Conservation (phyloP, 2,113 vertebrate genomes). For the Indicator maculatus region DNA sequence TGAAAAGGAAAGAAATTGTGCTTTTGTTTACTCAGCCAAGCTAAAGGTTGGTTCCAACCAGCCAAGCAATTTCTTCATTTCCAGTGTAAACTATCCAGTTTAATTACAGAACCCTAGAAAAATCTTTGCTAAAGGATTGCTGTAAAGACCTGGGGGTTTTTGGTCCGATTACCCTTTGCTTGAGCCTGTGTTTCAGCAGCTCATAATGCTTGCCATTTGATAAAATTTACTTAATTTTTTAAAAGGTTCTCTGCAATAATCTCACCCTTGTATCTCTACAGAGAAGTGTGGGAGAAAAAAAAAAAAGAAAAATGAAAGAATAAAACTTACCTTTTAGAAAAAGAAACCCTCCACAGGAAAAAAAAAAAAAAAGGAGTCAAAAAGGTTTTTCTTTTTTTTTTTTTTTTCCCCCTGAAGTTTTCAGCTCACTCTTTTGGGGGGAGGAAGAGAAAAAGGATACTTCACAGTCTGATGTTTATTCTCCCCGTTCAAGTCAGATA, state of each 20-base stretch:
- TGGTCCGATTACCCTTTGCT: conserved; percentile 70
- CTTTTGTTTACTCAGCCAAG: conserved; percentile 81
- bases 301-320: conserved; percentile 4
- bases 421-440: conserved; percentile 60
- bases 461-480: conserved; percentile 62
- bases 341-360: conserved; percentile 73
- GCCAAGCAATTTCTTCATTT: conserved; percentile 83
- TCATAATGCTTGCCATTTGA: conserved; percentile 78
- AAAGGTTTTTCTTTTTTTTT: conserved; percentile 18
- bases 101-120: conserved; percentile 82
- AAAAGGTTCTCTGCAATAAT: conserved; percentile 71
- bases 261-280: conserved; percentile 47
- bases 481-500: conserved; percentile 48
- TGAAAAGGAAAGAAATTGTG: conserved; percentile 78
- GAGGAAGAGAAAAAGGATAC: neutral
- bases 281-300: neutral
- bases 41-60: conserved; percentile 81
- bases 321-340: conserved; percentile 81
- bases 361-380: neutral
- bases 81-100: conserved; percentile 83
- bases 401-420: conserved; percentile 62
- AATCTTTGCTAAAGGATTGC: conserved; percentile 81
- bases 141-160: conserved; percentile 72
- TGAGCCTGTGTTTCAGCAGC: conserved; percentile 72
- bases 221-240: conserved; percentile 74